Conservation (phyloP, 2,888 invertebrate species). For the Acanthosepion pharaonis region DNA sequence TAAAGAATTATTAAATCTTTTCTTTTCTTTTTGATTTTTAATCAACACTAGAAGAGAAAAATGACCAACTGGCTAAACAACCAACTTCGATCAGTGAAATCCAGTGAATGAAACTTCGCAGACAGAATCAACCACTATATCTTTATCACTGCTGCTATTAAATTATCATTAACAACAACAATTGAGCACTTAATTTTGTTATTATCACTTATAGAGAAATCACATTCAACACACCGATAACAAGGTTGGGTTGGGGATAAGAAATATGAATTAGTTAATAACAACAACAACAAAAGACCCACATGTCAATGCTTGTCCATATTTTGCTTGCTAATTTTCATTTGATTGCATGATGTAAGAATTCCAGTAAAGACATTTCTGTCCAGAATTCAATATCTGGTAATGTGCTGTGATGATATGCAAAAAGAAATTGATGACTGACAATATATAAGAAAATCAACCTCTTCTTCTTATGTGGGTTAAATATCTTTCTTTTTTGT, state of each 20-base stretch:
- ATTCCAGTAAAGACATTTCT: background rate
- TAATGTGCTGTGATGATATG: background rate
- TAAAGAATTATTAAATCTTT: background rate
- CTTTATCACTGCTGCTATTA: background rate
- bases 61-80: background rate
- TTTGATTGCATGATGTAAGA: background rate
- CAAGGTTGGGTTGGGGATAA: background rate
- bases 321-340: background rate
- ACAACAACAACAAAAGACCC: background rate
- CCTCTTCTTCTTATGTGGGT: background rate
- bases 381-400: background rate
- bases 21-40: background rate
- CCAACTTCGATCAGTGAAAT: background rate
- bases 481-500: background rate
- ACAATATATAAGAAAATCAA: background rate
- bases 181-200: conserved; percentile 20
- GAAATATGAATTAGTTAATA: background rate
- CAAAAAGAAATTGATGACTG: background rate
- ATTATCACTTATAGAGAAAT: background rate
- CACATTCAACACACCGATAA: conserved; percentile 22
- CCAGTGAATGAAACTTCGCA: background rate
- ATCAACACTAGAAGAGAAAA: background rate
- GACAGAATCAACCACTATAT: background rate
- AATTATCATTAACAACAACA: background rate
- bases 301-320: background rate